Percentiles rank a stretch among this genome's conserved stretches.
These are phyloP conservation scores for Calvadosia cruxmelitensis DNA, from an alignment of 30 jellyfish, hydroid and myxozoan genomes.

Conservation along the genomic window DNA sequence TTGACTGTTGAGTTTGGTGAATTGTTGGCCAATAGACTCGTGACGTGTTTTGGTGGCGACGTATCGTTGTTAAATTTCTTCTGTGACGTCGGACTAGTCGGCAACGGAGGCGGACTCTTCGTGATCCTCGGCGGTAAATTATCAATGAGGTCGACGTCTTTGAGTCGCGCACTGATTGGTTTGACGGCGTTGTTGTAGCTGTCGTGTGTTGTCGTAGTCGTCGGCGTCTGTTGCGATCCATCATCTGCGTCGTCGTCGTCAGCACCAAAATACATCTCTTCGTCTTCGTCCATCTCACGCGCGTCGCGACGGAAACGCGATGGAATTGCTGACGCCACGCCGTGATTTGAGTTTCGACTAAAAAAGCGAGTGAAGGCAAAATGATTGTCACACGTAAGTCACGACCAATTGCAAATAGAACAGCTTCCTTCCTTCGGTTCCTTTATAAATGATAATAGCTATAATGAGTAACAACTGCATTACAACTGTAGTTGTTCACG, in stretches of 20 bases:
- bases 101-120: slow-evolving; percentile 23
- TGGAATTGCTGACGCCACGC: slow-evolving; percentile 21
- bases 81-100: slow-evolving; percentile 28
- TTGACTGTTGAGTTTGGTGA: neutral
- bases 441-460: too few species aligned
- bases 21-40: neutral
- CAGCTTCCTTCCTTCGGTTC: too few species aligned
- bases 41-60: slow-evolving; percentile 7
- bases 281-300: slow-evolving; percentile 84
- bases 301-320: slow-evolving; percentile 77
- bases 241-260: slow-evolving; percentile 69
- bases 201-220: slow-evolving; percentile 22
- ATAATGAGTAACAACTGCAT: too few species aligned
- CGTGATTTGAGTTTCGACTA: slow-evolving; percentile 63
- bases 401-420: too few species aligned
- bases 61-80: slow-evolving; percentile 2
- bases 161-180: slow-evolving; percentile 40
- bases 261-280: slow-evolving; percentile 84
- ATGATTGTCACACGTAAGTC: too few species aligned
- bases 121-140: slow-evolving; percentile 10
- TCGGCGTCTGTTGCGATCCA: slow-evolving; percentile 10
- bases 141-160: slow-evolving; percentile 80
- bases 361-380: neutral
- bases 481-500: too few species aligned
- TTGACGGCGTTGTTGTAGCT: slow-evolving; percentile 7